A percentile compares a stretch with the other conserved stretches of the same genome.
These are phyloP conservation scores for Phortica variegata DNA, from an alignment of 1,140 invertebrate genomes.

Conservation along the genomic window DNA sequence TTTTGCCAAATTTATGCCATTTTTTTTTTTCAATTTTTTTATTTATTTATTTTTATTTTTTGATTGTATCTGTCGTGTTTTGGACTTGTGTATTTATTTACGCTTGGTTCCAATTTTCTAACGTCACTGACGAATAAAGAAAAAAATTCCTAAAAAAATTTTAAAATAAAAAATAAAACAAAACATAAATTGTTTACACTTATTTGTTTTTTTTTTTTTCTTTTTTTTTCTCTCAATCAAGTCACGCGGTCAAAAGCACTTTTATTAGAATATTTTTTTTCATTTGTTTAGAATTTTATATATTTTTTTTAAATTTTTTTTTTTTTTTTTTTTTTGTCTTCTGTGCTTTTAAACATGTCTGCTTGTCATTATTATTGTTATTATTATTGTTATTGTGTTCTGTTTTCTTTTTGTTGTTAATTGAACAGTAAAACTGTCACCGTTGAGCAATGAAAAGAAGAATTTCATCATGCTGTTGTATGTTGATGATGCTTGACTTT, in stretches of 20 bases:
- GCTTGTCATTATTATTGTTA: no score
- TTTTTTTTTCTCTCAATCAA: conserved; percentile 34
- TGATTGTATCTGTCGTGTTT: no score
- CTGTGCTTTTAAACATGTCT: background rate
- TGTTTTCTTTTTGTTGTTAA: background rate
- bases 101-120: no score
- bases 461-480: background rate
- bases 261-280: no score
- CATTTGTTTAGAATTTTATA: no score
- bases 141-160: no score
- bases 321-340: background rate
- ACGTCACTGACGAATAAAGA: no score
- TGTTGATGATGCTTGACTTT: background rate
- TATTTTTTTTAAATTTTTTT: background rate
- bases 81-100: no score
- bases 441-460: background rate
- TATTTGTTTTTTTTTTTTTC: conserved; percentile 8
- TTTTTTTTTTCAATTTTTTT: conserved; percentile 7
- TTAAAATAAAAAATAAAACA: no score
- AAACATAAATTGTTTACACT: no score
- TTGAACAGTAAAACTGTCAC: background rate
- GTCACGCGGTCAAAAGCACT: conserved; percentile 30
- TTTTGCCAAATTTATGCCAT: conserved; percentile 1
- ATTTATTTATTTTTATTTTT: background rate
- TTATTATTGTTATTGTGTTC: no score